These are phyloP conservation scores for Nomada fabriciana DNA, from an alignment of 2,888 invertebrate genomes.

Conservation along the genomic window DNA sequence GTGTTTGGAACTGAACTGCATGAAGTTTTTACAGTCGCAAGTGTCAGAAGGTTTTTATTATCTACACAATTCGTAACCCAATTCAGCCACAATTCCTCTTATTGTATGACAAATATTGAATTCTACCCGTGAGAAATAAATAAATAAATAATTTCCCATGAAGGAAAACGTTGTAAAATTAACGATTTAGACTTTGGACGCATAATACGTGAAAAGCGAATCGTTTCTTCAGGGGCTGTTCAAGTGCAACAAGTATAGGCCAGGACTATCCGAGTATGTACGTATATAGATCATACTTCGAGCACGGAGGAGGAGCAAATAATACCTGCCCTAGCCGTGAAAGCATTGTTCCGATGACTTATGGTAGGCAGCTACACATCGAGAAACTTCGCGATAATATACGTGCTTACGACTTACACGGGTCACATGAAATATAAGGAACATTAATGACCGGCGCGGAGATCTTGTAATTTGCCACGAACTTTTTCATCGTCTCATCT, in stretches of 20 bases:
- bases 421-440: slow-evolving; percentile 58
- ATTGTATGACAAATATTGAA: too few species aligned
- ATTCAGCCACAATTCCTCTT: too few species aligned
- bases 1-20: too few species aligned
- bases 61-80: too few species aligned
- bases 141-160: too few species aligned
- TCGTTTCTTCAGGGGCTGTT: background rate
- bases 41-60: too few species aligned
- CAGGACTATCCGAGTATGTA: slow-evolving; percentile 37
- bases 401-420: slow-evolving; percentile 44
- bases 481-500: slow-evolving; percentile 27
- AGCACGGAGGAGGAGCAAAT: slow-evolving; percentile 67
- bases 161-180: background rate
- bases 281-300: slow-evolving; percentile 65
- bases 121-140: too few species aligned
- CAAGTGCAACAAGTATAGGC: slow-evolving; percentile 10
- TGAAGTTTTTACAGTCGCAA: too few species aligned
- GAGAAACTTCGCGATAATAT: slow-evolving; percentile 56
- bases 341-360: slow-evolving; percentile 75
- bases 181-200: background rate
- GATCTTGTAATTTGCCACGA: slow-evolving; percentile 43
- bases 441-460: slow-evolving; percentile 56
- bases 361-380: slow-evolving; percentile 64
- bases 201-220: background rate
- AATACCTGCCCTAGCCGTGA: slow-evolving; percentile 62